Conservation (phyloP, 2,113 vertebrate species). For the Caranx ignobilis region DNA sequence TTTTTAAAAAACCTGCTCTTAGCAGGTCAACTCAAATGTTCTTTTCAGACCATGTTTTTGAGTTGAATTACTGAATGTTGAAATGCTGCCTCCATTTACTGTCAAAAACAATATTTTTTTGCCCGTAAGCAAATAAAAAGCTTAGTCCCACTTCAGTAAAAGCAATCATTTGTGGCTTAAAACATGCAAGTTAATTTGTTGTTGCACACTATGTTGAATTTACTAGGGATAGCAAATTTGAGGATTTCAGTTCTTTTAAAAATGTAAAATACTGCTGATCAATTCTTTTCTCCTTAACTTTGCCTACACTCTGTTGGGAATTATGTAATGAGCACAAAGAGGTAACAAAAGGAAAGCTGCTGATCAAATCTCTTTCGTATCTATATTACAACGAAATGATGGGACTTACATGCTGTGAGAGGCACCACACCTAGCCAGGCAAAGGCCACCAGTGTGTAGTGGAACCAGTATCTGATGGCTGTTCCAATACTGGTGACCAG, state of each 20-base stretch:
- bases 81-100: neutral
- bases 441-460: constrained; percentile 99
- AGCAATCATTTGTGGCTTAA: neutral
- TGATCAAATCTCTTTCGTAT: neutral
- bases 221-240: no score
- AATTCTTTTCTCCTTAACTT: neutral
- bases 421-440: constrained; percentile 98
- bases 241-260: neutral
- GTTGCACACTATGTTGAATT: neutral
- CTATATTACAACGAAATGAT: neutral
- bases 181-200: neutral
- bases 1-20: no score
- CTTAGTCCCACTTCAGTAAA: neutral
- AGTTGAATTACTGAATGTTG: neutral
- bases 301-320: neutral
- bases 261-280: neutral
- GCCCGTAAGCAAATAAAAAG: constrained; percentile 1
- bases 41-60: neutral
- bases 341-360: neutral
- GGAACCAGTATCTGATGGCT: constrained; percentile 98
- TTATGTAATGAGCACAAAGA: neutral
- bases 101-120: neutral
- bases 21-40: neutral
- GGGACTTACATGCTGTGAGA: constrained; percentile 96
- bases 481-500: constrained; percentile 97